phyloP scores from a whole-genome alignment of 2,113 vertebrate genomes.

The Tupaia tana region DNA sequence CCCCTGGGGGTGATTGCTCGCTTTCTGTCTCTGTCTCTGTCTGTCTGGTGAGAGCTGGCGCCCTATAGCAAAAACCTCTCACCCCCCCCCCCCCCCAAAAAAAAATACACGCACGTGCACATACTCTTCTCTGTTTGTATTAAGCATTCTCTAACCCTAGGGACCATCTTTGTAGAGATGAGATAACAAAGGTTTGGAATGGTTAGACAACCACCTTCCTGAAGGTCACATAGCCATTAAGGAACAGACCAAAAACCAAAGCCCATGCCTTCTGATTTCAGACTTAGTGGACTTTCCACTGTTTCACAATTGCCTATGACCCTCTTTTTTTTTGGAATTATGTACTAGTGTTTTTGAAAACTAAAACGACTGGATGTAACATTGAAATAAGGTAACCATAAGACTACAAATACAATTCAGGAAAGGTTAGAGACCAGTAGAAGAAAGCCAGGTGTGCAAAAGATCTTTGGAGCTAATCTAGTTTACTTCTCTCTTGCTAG shows the following conservation, averaged over 20 bases:
- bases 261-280: not conserved
- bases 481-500: not conserved
- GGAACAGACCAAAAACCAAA: conserved; percentile 3
- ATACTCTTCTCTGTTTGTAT: too few species aligned
- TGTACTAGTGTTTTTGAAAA: conserved; percentile 21
- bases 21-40: too few species aligned
- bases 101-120: too few species aligned
- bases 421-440: not conserved
- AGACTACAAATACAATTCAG: conserved; percentile 30
- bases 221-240: not conserved
- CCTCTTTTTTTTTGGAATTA: not conserved
- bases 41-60: too few species aligned
- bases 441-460: not conserved
- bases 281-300: not conserved
- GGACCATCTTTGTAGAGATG: conserved; percentile 14
- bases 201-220: not conserved
- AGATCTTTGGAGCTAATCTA: not conserved
- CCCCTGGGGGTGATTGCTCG: too few species aligned
- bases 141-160: not conserved
- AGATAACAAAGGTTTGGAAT: conserved; percentile 1
- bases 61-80: too few species aligned
- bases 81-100: too few species aligned
- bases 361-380: not conserved
- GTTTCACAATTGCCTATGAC: not conserved
- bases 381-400: not conserved